phyloP scores from a whole-genome alignment of 2,797 vertebrate genomes.

The Hapalemur alaotrensis region DNA sequence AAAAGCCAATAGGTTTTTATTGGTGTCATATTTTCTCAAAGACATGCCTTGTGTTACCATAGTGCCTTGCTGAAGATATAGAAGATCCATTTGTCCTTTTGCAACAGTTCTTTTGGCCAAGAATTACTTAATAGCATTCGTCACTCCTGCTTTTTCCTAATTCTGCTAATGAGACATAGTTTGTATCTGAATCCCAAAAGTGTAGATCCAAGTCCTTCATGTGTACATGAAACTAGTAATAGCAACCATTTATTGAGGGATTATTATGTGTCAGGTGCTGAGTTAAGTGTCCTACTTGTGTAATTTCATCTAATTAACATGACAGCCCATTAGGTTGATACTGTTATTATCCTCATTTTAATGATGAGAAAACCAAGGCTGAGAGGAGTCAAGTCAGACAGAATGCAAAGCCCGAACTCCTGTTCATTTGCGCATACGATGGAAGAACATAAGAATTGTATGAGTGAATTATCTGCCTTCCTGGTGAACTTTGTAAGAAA shows the following conservation, averaged over 20 bases:
- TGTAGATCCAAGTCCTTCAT: not conserved
- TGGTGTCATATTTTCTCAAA: not conserved
- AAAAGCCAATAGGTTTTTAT: not conserved
- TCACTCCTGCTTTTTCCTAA: not conserved
- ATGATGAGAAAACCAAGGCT: not conserved
- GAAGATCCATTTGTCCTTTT: not conserved
- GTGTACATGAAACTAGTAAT: not conserved
- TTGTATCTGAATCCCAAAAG: not conserved
- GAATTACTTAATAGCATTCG: not conserved
- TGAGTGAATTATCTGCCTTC: not conserved
- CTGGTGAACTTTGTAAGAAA: not conserved
- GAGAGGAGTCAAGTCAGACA: not conserved
- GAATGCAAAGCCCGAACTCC: not conserved
- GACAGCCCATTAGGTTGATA: not conserved
- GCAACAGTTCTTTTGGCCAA: not conserved
- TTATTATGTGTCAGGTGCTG: not conserved
- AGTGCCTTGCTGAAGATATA: not conserved
- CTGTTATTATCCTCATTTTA: conserved; percentile 6
- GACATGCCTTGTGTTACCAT: not conserved
- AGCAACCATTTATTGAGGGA: not conserved
- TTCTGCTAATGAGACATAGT: not conserved
- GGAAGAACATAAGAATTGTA: not conserved
- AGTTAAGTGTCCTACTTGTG: not conserved
- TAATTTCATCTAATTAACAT: not conserved
- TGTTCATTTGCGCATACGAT: not conserved